These are phyloP conservation scores for Sipunculus nudus DNA, from an alignment of 2,888 invertebrate genomes.

Conservation along the genomic window DNA sequence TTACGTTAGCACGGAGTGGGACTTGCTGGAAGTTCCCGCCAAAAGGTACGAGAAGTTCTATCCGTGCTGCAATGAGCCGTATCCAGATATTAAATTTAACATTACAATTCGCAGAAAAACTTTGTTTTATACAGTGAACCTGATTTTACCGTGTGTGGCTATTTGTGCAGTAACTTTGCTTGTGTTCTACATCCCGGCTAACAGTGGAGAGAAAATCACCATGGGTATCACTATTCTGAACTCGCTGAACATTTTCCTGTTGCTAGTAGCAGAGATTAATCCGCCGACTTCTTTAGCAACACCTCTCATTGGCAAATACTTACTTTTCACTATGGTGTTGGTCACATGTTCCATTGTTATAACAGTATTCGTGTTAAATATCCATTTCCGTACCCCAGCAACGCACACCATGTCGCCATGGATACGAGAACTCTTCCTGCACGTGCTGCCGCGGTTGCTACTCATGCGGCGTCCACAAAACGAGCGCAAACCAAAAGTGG, in stretches of 20 bases:
- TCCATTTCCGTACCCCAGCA: slow-evolving; percentile 96
- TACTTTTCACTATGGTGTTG: slow-evolving; percentile 98
- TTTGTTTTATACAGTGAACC: slow-evolving; percentile 95
- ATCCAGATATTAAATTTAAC: slow-evolving; percentile 68
- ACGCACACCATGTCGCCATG: slow-evolving; percentile 98
- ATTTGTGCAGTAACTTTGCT: slow-evolving; percentile 95
- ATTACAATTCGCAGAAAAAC: slow-evolving; percentile 70
- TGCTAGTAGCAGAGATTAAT: slow-evolving; percentile 97
- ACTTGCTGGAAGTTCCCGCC: slow-evolving; percentile 73
- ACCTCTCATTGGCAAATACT: slow-evolving; percentile 89
- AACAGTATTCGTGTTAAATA: slow-evolving; percentile 95
- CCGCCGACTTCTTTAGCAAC: slow-evolving; percentile 97
- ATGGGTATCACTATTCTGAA: slow-evolving; percentile 96
- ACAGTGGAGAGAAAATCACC: slow-evolving; percentile 98
- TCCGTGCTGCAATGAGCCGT: slow-evolving; percentile 65
- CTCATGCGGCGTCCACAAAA: slow-evolving; percentile 84
- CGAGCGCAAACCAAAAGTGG: slow-evolving; percentile 27
- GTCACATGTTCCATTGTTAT: slow-evolving; percentile 96
- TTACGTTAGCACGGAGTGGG: slow-evolving; percentile 66
- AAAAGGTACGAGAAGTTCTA: slow-evolving; percentile 70
- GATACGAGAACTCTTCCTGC: slow-evolving; percentile 94
- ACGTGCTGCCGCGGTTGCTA: slow-evolving; percentile 89
- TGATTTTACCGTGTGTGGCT: slow-evolving; percentile 96
- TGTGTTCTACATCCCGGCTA: slow-evolving; percentile 97
- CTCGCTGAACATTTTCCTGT: slow-evolving; percentile 98